Evolutionary conservation across 2,888 invertebrate species (phyloP).

Genomic region (Molorchus minor): DNA sequence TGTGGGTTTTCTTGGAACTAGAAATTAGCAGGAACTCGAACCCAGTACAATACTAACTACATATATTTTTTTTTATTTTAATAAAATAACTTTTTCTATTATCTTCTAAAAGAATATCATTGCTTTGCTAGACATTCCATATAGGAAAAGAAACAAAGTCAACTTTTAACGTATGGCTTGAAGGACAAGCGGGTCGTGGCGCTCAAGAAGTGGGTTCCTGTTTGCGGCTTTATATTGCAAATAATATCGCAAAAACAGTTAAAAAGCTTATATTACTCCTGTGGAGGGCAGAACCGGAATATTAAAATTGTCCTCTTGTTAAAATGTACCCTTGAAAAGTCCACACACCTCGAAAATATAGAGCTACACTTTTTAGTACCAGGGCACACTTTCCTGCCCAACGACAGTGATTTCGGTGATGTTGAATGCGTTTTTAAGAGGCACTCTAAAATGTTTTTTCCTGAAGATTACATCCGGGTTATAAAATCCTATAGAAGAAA

Average conservation of each 20-base stretch:
- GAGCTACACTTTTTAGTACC: constrained; percentile 36
- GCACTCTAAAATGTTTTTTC: constrained; percentile 36
- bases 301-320: constrained; percentile 31
- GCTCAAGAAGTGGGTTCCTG: constrained; percentile 37
- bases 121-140: too few relatives aligned
- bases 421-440: constrained; percentile 42
- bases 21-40: too few relatives aligned
- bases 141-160: constrained; percentile 31
- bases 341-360: constrained; percentile 28
- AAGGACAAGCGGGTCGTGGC: constrained; percentile 44
- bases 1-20: too few relatives aligned
- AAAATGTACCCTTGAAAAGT: constrained; percentile 25
- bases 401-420: constrained; percentile 43
- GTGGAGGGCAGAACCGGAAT: constrained; percentile 41
- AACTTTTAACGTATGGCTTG: constrained; percentile 37
- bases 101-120: too few relatives aligned
- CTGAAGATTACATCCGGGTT: constrained; percentile 28
- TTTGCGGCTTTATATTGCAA: constrained; percentile 25
- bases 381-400: constrained; percentile 41
- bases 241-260: constrained; percentile 25
- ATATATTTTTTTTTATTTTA: too few relatives aligned
- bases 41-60: too few relatives aligned
- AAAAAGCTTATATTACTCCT: constrained; percentile 42
- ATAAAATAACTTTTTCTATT: too few relatives aligned
- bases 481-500: constrained; percentile 39